phyloP scores from a whole-genome alignment of 2,888 invertebrate genomes.

The Sipha maydis region DNA sequence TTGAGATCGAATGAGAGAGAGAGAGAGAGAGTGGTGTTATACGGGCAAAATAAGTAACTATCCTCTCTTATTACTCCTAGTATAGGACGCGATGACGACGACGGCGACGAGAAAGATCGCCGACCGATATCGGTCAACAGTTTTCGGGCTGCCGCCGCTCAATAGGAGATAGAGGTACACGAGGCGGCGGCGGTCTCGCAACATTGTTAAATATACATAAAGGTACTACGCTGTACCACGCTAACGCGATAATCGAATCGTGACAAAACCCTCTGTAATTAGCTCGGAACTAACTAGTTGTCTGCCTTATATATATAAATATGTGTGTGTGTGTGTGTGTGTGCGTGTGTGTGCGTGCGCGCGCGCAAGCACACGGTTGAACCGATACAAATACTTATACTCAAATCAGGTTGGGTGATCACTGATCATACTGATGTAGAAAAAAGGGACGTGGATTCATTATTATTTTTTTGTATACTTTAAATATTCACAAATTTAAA shows the following conservation, averaged over 20 bases:
- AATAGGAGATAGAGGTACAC: background rate
- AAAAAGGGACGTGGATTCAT: background rate
- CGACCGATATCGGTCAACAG: conserved; percentile 54
- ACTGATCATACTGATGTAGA: background rate
- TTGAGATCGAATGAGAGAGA: background rate
- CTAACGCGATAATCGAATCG: conserved; percentile 60
- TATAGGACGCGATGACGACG: background rate
- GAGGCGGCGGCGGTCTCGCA: conserved; percentile 6
- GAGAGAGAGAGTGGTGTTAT: background rate
- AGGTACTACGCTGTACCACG: background rate
- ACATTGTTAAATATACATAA: background rate
- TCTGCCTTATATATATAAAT: background rate
- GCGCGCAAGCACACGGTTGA: too few relatives aligned
- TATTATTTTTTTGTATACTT: background rate
- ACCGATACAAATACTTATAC: background rate
- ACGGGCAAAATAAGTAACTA: conserved; percentile 22
- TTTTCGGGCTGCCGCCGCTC: conserved; percentile 52
- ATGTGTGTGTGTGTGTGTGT: background rate
- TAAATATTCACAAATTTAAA: too few relatives aligned
- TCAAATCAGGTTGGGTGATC: background rate
- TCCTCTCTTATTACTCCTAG: background rate
- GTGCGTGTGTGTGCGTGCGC: background rate
- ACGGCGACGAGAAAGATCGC: conserved; percentile 29
- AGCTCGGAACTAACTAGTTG: conserved; percentile 44
- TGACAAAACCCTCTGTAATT: conserved; percentile 60